These are phyloP conservation scores for Napeogenes sylphis DNA, from an alignment of 2,888 invertebrate species.

Conservation along the genomic window DNA sequence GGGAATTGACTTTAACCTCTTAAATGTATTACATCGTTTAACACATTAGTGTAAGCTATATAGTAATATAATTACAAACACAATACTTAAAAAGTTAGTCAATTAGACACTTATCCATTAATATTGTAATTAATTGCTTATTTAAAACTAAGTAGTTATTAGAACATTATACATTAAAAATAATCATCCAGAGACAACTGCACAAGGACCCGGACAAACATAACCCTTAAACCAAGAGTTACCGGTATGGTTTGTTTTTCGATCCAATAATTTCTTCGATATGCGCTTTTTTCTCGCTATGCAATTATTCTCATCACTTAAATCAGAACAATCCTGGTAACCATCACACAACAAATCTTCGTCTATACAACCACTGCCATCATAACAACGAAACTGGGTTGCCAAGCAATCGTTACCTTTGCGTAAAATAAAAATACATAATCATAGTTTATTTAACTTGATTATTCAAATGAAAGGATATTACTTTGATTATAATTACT, in stretches of 20 bases:
- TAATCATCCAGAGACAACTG: slow-evolving; percentile 4
- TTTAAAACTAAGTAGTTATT: no score
- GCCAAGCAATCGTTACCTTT: slow-evolving; percentile 63
- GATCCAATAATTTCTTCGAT: slow-evolving; percentile 36
- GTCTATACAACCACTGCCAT: slow-evolving; percentile 79
- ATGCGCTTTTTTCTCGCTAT: slow-evolving; percentile 65
- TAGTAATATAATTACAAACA: no score
- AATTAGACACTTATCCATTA: no score
- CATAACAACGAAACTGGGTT: slow-evolving; percentile 75
- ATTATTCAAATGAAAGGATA: no score
- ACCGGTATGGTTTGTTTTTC: slow-evolving; percentile 23
- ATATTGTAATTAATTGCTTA: no score
- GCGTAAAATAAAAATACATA: slow-evolving; percentile 41
- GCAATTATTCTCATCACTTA: slow-evolving; percentile 81
- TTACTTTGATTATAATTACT: no score
- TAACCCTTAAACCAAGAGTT: slow-evolving; percentile 20
- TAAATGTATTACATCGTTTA: neutral
- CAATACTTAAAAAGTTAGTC: no score
- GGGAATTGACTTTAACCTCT: slow-evolving; percentile 8
- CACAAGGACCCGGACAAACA: slow-evolving; percentile 23
- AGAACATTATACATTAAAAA: no score
- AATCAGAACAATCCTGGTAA: slow-evolving; percentile 78
- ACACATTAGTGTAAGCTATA: neutral
- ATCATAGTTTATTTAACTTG: slow-evolving; percentile 1
- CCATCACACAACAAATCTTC: slow-evolving; percentile 78